These are phyloP conservation scores for Lepus timidus DNA, from an alignment of 2,113 vertebrate genomes.

Conservation along the genomic window DNA sequence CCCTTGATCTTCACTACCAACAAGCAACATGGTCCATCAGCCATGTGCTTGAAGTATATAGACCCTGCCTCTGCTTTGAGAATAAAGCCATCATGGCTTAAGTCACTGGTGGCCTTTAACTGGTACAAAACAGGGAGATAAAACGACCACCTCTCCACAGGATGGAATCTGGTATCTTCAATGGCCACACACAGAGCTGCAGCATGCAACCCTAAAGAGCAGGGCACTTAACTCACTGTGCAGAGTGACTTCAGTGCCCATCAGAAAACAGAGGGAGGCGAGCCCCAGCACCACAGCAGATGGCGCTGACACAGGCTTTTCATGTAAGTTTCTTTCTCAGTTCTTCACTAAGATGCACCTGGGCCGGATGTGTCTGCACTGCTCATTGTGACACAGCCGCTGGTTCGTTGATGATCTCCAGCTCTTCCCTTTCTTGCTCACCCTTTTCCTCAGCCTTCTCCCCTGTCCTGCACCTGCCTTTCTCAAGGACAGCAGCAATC, in stretches of 20 bases:
- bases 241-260: neutral
- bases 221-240: neutral
- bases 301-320: neutral
- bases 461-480: neutral
- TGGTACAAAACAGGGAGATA: neutral
- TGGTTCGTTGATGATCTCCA: no score
- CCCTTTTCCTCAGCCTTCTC: neutral
- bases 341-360: neutral
- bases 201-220: neutral
- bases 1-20: neutral
- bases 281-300: rapidly evolving
- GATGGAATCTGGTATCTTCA: neutral
- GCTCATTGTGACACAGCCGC: rapidly evolving
- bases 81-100: neutral
- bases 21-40: neutral
- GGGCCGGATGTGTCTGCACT: neutral
- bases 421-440: neutral
- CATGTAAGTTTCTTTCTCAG: neutral
- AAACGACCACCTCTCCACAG: neutral
- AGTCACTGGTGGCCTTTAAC: neutral
- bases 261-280: neutral
- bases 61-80: neutral
- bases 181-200: neutral
- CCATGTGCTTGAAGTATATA: neutral
- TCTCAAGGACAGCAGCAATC: neutral